A percentile compares a stretch with the other conserved stretches of the same genome.
Evolutionary conservation across 2,797 vertebrate species (phyloP).

Genomic region (Lacerta viridis): DNA sequence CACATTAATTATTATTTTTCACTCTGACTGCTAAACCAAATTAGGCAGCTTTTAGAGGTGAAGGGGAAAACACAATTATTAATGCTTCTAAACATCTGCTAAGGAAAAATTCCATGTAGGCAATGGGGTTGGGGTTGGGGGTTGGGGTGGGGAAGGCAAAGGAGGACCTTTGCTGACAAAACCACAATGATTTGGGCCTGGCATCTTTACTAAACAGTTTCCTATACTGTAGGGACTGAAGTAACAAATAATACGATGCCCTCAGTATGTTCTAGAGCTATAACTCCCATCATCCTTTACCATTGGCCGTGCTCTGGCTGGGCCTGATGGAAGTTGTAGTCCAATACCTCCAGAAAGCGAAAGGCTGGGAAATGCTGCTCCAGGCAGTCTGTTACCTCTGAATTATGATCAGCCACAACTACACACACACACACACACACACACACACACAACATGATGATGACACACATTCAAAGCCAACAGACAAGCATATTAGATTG

Average conservation of each 20-base stretch:
- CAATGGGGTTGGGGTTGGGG: background rate
- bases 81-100: conserved; percentile 65
- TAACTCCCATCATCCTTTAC: no score
- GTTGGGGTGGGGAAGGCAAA: background rate
- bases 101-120: conserved; percentile 19
- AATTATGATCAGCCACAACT: background rate
- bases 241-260: background rate
- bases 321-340: no score
- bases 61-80: conserved; percentile 62
- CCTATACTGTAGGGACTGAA: background rate
- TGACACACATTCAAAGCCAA: no score
- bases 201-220: conserved; percentile 18
- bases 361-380: no score
- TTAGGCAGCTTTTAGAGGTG: conserved; percentile 64
- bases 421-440: no score
- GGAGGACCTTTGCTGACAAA: conserved; percentile 11
- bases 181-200: conserved; percentile 37
- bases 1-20: conserved; percentile 61
- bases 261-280: no score
- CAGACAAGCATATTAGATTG: no score
- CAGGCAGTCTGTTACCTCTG: background rate
- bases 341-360: no score
- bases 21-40: conserved; percentile 64
- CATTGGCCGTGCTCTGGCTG: no score
- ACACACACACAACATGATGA: no score